Conservation (phyloP, 2,113 vertebrate genomes). For the Monopterus albus region DNA sequence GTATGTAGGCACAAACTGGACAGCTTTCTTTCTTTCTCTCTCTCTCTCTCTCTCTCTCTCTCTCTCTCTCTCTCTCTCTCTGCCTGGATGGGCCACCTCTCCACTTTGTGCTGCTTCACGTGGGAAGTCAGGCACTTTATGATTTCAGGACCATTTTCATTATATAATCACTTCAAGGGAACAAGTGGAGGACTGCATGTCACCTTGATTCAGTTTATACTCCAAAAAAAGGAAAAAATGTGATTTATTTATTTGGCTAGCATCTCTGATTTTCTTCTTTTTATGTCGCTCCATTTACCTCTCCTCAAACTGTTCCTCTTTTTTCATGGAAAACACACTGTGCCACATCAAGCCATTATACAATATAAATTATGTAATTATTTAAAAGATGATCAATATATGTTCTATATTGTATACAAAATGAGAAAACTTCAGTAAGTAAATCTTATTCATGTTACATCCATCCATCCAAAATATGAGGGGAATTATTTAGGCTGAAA, state of each 20-base stretch:
- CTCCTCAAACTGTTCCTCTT: constrained; percentile 23
- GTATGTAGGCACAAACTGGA: constrained; percentile 75
- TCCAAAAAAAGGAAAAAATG: constrained; percentile 28
- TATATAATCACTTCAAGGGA: constrained; percentile 54
- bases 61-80: constrained; percentile 10
- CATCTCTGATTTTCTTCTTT: constrained; percentile 52
- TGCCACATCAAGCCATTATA: constrained; percentile 59
- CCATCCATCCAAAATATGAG: constrained; percentile 37
- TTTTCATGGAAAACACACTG: constrained; percentile 42
- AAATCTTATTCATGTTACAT: constrained; percentile 36
- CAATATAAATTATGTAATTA: constrained; percentile 68
- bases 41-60: constrained; percentile 12
- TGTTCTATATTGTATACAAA: constrained; percentile 78
- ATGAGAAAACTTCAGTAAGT: constrained; percentile 49
- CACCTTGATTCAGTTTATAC: constrained; percentile 67
- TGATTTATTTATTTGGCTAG: constrained; percentile 59
- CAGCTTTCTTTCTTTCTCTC: constrained; percentile 35
- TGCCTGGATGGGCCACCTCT: constrained; percentile 61
- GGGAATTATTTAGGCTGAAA: constrained; percentile 42
- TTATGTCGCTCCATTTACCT: constrained; percentile 23
- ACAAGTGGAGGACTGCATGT: constrained; percentile 74
- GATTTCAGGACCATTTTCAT: constrained; percentile 63
- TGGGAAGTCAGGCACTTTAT: constrained; percentile 48
- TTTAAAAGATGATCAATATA: constrained; percentile 70
- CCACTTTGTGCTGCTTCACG: constrained; percentile 39